Evolutionary conservation across 2,113 vertebrate genomes (phyloP).

Genomic region (human): GRCh38 chr5:114094501-114095000

Average conservation of each 20-base stretch:
- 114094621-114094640: background rate
- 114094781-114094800: background rate
- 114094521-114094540: background rate
- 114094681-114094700: constrained; percentile 28
- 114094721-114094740: background rate
- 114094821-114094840: background rate
- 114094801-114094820: background rate
- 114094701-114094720: background rate
- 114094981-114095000: background rate
- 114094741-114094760: background rate
- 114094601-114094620: constrained; percentile 60
- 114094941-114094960: background rate
- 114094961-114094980: background rate
- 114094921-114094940: background rate
- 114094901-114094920: background rate
- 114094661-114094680: constrained; percentile 31
- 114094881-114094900: background rate
- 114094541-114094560: background rate
- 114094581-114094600: constrained; percentile 49
- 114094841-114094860: background rate
- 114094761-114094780: background rate
- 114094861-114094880: background rate
- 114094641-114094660: background rate
- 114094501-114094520: background rate
- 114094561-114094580: background rate